Percentiles rank a stretch among this genome's conserved stretches.
phyloP scores from a whole-genome alignment of 2,888 invertebrate species.

The Athetis lepigone region DNA sequence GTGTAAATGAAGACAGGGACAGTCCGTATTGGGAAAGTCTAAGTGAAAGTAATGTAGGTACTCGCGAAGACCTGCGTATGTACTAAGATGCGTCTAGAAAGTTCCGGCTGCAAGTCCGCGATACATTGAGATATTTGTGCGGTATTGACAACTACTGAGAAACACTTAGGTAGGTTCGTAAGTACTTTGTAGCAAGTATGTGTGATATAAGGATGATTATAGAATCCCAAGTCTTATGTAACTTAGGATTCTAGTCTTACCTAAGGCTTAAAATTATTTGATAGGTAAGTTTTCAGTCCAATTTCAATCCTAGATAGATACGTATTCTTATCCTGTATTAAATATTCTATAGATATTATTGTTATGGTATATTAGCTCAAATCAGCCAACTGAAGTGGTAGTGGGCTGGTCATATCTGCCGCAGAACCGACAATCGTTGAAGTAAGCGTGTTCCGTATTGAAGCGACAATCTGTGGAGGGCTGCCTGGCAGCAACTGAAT shows the following conservation, averaged over 20 bases:
- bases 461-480: too few relatives aligned
- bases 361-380: too few relatives aligned
- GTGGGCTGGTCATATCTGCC: too few relatives aligned
- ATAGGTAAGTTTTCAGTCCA: too few relatives aligned
- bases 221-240: conserved; percentile 4
- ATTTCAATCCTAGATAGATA: too few relatives aligned
- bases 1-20: conserved; percentile 45
- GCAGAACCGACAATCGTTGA: too few relatives aligned
- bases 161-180: background rate
- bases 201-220: conserved; percentile 24
- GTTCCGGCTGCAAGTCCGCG: conserved; percentile 27
- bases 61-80: conserved; percentile 43
- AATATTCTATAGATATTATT: too few relatives aligned
- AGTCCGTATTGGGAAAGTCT: conserved; percentile 52
- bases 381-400: too few relatives aligned
- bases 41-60: conserved; percentile 55
- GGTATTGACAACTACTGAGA: conserved; percentile 15
- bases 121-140: conserved; percentile 20
- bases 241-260: background rate
- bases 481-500: too few relatives aligned
- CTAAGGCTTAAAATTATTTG: too few relatives aligned
- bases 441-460: too few relatives aligned
- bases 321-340: too few relatives aligned
- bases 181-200: conserved; percentile 15
- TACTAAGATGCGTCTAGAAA: conserved; percentile 55